Percentiles rank a stretch among this genome's conserved stretches.
These are phyloP conservation scores for Tuberolachnus salignus DNA, from an alignment of 2,888 invertebrate species.

Conservation along the genomic window DNA sequence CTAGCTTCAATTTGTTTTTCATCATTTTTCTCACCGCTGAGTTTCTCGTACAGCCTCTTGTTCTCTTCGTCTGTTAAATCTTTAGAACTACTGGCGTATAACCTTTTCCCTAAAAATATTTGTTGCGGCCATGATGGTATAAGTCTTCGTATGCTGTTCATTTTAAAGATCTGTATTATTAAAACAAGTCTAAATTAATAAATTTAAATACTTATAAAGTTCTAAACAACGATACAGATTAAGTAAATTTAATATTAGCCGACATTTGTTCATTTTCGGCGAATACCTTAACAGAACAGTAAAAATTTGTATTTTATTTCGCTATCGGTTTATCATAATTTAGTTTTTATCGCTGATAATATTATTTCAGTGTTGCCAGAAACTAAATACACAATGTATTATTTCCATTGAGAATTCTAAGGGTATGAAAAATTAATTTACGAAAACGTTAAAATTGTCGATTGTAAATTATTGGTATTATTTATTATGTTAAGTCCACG, in stretches of 20 bases:
- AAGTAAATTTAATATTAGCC: background rate
- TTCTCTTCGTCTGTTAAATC: constrained; percentile 31
- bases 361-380: constrained; percentile 27
- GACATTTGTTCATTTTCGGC: background rate
- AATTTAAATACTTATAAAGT: background rate
- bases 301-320: too few relatives aligned
- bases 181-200: background rate
- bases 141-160: constrained; percentile 26
- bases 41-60: constrained; percentile 16
- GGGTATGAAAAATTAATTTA: too few relatives aligned
- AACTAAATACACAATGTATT: background rate
- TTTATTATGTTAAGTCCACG: too few relatives aligned
- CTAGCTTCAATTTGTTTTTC: constrained; percentile 28
- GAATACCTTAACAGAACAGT: too few relatives aligned
- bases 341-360: constrained; percentile 19
- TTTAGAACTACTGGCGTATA: constrained; percentile 7
- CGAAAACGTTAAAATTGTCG: too few relatives aligned
- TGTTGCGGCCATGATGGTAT: background rate
- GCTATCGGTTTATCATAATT: background rate
- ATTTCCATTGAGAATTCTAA: background rate
- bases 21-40: background rate
- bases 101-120: background rate
- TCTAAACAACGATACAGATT: background rate
- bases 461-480: too few relatives aligned
- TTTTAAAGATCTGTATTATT: background rate